phyloP scores from a whole-genome alignment of 2,113 vertebrate genomes.

The Mirounga angustirostris region DNA sequence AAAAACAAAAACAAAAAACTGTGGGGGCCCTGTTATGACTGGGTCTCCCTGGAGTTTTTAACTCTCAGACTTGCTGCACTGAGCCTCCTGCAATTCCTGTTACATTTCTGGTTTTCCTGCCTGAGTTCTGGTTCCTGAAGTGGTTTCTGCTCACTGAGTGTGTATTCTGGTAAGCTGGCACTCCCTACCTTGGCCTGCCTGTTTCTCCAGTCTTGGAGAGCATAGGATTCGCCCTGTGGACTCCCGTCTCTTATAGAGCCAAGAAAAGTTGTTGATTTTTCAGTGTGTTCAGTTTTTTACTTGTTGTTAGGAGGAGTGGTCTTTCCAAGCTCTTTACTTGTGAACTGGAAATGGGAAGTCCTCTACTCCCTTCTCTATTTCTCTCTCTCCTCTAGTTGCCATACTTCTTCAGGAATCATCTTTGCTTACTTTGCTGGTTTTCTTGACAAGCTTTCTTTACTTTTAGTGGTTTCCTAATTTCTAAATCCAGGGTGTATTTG shows the following conservation, averaged over 20 bases:
- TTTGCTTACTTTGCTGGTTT: background rate
- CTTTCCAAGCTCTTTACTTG: background rate
- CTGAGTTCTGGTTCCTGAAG: background rate
- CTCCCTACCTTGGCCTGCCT: background rate
- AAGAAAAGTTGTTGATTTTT: background rate
- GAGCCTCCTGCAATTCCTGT: background rate
- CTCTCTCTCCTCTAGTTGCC: background rate
- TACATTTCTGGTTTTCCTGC: background rate
- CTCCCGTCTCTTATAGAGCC: background rate
- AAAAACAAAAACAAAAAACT: too few relatives aligned
- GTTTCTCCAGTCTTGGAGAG: background rate
- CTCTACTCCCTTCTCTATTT: background rate
- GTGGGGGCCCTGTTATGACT: background rate
- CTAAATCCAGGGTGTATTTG: background rate
- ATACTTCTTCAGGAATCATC: background rate
- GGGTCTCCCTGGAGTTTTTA: background rate
- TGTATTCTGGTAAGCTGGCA: background rate
- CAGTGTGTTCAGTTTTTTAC: background rate
- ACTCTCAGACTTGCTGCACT: background rate
- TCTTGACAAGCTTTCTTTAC: background rate
- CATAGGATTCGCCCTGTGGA: background rate
- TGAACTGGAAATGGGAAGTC: background rate
- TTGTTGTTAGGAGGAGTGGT: background rate
- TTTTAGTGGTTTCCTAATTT: background rate
- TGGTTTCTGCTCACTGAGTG: background rate